Evolutionary conservation across 2,888 invertebrate genomes (phyloP).

Genomic region (Patella ulyssiponensis): DNA sequence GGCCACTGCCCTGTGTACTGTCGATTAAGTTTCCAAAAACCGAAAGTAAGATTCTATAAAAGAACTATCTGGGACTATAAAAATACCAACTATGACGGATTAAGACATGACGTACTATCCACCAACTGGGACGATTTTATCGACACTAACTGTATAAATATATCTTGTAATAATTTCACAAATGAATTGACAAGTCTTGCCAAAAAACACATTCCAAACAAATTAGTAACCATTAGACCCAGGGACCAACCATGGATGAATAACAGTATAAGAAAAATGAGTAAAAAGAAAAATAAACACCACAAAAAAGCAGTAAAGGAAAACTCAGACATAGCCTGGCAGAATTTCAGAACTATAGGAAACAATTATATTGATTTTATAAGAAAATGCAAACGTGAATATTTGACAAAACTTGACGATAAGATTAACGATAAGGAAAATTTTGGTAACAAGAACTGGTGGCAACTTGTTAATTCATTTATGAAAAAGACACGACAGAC

Average conservation of each 20-base stretch:
- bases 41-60: not conserved
- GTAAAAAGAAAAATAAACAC: not conserved
- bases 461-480: not conserved
- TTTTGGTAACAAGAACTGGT: not conserved
- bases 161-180: not conserved
- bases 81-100: not conserved
- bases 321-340: not conserved
- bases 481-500: not conserved
- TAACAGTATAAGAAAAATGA: not conserved
- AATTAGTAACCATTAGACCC: not conserved
- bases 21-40: not conserved
- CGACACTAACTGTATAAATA: not conserved
- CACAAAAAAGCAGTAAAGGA: too few relatives aligned
- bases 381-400: not conserved
- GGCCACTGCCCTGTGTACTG: not conserved
- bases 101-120: not conserved
- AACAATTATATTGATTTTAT: not conserved
- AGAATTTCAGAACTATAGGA: not conserved
- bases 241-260: slow-evolving; percentile 5
- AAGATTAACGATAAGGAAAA: not conserved
- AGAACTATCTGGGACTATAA: slow-evolving; percentile 7
- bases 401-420: not conserved
- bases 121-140: slow-evolving; percentile 1
- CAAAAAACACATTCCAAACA: not conserved
- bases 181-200: not conserved